phyloP scores from a whole-genome alignment of 37 sponge, comb jelly and placozoan species.

The Chondrilla cf. caribensis region DNA sequence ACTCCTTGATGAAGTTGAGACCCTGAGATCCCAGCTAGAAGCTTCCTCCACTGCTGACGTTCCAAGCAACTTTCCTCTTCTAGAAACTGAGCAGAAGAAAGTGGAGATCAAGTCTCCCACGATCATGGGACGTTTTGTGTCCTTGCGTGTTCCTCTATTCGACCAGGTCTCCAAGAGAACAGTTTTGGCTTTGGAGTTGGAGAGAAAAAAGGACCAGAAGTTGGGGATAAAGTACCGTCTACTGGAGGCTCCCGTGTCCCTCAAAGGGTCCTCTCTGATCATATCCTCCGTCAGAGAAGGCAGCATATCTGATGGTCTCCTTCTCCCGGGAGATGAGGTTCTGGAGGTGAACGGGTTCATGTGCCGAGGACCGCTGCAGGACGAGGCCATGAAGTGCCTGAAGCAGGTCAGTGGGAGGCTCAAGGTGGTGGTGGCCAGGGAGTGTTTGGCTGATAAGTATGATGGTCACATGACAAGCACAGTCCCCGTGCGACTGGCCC shows the following conservation, averaged over 20 bases:
- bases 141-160: constrained; percentile 12
- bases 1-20: constrained; percentile 10
- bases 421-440: constrained; percentile 52
- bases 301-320: constrained; percentile 21
- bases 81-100: not conserved
- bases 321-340: constrained; percentile 55
- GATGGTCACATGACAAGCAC: not conserved
- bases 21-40: not conserved
- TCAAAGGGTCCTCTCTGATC: constrained; percentile 32
- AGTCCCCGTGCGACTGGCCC: constrained; percentile 19
- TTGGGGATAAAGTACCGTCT: constrained; percentile 39
- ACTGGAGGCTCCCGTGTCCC: constrained; percentile 41
- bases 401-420: constrained; percentile 30
- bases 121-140: not conserved
- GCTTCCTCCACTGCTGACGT: not conserved
- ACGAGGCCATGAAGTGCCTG: constrained; percentile 29
- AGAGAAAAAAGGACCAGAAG: not conserved
- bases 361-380: constrained; percentile 42
- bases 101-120: not conserved
- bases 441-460: not conserved
- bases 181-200: constrained; percentile 35
- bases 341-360: constrained; percentile 57
- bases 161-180: constrained; percentile 36
- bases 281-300: constrained; percentile 51
- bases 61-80: not conserved